Evolutionary conservation across 2,888 invertebrate genomes (phyloP).

Genomic region (Graphium colonna): DNA sequence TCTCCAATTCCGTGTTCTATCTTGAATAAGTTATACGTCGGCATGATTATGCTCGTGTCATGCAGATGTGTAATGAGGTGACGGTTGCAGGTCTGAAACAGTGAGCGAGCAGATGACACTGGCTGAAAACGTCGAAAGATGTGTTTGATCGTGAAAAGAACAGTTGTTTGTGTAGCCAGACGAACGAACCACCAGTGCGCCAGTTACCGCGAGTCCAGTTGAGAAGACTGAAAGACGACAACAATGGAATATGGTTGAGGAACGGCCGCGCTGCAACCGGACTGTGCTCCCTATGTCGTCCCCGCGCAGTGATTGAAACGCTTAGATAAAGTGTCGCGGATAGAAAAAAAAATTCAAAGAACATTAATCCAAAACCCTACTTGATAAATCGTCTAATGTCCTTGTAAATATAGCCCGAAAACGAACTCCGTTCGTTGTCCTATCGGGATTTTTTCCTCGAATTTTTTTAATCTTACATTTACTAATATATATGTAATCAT

Average conservation of each 20-base stretch:
- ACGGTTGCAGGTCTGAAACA: slow-evolving; percentile 54
- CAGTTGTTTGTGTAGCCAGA: slow-evolving; percentile 52
- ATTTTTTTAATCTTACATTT: slow-evolving; percentile 41
- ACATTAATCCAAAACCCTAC: slow-evolving; percentile 21
- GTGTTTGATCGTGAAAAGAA: slow-evolving; percentile 66
- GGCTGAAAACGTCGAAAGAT: slow-evolving; percentile 64
- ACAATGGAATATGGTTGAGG: slow-evolving; percentile 79
- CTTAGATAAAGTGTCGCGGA: slow-evolving; percentile 32
- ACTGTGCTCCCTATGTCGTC: slow-evolving; percentile 69
- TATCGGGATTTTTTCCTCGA: slow-evolving; percentile 50
- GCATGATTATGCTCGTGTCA: slow-evolving; percentile 37
- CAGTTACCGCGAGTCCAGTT: slow-evolving; percentile 56
- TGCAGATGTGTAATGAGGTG: slow-evolving; percentile 42
- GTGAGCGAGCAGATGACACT: slow-evolving; percentile 52
- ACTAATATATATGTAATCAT: slow-evolving; percentile 45
- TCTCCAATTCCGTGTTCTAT: slow-evolving; percentile 50
- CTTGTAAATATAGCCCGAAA: slow-evolving; percentile 28
- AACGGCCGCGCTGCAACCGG: slow-evolving; percentile 40
- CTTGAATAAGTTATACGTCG: slow-evolving; percentile 43
- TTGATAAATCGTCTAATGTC: slow-evolving; percentile 31
- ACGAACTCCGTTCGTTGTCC: slow-evolving; percentile 55
- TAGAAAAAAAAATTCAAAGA: slow-evolving; percentile 27
- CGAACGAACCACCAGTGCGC: slow-evolving; percentile 71
- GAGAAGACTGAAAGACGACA: slow-evolving; percentile 60
- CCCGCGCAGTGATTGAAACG: slow-evolving; percentile 54